These are phyloP conservation scores for Argentina silus DNA, from an alignment of 2,797 vertebrate species.

Conservation along the genomic window DNA sequence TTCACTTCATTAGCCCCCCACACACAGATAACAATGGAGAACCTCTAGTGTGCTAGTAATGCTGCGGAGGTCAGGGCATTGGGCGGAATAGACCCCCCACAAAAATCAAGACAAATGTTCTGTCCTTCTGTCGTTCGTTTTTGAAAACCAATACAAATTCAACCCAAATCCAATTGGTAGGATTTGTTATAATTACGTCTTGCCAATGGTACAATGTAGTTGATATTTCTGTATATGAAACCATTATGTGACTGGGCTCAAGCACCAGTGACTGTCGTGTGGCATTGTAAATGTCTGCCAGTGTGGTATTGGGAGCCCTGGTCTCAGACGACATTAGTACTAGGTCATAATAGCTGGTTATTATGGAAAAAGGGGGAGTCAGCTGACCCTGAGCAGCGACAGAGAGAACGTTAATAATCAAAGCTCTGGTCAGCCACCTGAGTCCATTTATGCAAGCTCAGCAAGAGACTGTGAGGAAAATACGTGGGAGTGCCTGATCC, in stretches of 20 bases:
- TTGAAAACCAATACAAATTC: background rate
- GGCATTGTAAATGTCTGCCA: background rate
- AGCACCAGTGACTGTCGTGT: constrained; percentile 13
- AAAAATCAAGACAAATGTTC: constrained; percentile 44
- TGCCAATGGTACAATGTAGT: constrained; percentile 12
- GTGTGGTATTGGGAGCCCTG: background rate
- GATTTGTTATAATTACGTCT: constrained; percentile 22
- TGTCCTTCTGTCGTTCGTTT: background rate
- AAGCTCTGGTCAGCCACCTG: constrained; percentile 30
- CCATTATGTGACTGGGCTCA: constrained; percentile 40
- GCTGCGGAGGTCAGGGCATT: constrained; percentile 11
- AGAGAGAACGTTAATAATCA: constrained; percentile 34
- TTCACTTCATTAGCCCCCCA: constrained; percentile 65
- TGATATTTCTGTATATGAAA: constrained; percentile 14
- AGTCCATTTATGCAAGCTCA: constrained; percentile 58
- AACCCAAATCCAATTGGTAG: constrained; percentile 34
- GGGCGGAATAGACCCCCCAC: background rate
- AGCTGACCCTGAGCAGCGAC: constrained; percentile 25
- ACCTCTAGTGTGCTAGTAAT: constrained; percentile 30
- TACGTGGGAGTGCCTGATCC: constrained; percentile 46
- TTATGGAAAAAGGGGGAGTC: constrained; percentile 25
- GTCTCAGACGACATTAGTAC: constrained; percentile 19
- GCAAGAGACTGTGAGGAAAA: constrained; percentile 40
- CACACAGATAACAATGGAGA: constrained; percentile 32
- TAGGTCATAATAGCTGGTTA: background rate